phyloP scores from a whole-genome alignment of 2,797 vertebrate genomes.

The Liasis olivaceus region DNA sequence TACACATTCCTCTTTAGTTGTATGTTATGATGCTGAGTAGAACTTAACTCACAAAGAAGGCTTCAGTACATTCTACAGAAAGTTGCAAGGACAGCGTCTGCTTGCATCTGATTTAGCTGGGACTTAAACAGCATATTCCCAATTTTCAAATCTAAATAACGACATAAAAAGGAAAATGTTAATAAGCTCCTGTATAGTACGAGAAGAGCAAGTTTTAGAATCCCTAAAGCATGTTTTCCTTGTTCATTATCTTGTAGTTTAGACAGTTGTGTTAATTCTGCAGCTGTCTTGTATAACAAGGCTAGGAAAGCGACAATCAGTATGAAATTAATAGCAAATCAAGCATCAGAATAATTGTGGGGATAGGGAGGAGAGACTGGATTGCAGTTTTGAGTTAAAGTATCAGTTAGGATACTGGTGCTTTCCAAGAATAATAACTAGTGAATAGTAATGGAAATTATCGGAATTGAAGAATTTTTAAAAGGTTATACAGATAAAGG shows the following conservation, averaged over 20 bases:
- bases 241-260: constrained; percentile 40
- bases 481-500: background rate
- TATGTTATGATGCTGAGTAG: background rate
- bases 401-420: background rate
- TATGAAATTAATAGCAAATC: constrained; percentile 34
- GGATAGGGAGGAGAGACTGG: constrained; percentile 15
- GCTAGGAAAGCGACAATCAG: constrained; percentile 16
- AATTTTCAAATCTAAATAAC: background rate
- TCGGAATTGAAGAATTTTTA: background rate
- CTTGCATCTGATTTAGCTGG: background rate
- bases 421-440: background rate
- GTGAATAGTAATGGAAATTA: rapidly evolving
- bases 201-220: constrained; percentile 32
- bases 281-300: constrained; percentile 5
- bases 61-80: background rate
- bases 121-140: background rate
- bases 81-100: background rate
- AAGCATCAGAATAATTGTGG: constrained; percentile 12
- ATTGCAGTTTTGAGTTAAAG: constrained; percentile 8
- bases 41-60: background rate
- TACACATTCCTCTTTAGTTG: background rate
- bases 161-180: background rate
- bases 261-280: constrained; percentile 18
- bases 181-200: constrained; percentile 19
- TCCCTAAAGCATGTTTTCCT: constrained; percentile 41